Conservation (phyloP, 1,140 invertebrate species). For the Hestina assimilis region DNA sequence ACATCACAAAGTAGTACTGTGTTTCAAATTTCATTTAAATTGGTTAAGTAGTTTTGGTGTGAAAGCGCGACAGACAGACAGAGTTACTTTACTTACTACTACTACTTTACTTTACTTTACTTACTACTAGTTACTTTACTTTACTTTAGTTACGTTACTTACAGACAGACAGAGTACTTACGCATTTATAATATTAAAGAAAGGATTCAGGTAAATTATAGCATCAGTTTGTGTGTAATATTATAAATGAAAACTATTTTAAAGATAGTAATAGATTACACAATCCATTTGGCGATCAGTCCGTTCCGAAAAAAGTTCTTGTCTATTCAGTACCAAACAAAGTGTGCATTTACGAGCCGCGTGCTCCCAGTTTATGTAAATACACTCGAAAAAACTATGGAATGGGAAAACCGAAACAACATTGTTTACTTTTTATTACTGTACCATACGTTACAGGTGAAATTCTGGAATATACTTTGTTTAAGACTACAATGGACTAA, state of each 20-base stretch:
- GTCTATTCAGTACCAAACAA: conserved; percentile 54
- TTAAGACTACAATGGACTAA: not conserved
- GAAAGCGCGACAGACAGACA: too few relatives aligned
- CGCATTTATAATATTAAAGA: too few relatives aligned
- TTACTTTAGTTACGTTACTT: too few relatives aligned
- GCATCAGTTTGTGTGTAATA: too few relatives aligned
- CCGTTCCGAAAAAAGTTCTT: conserved; percentile 27
- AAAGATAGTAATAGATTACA: conserved; percentile 30
- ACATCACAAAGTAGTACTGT: too few relatives aligned
- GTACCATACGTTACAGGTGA: conserved; percentile 38
- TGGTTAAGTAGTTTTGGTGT: too few relatives aligned
- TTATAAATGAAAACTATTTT: not conserved
- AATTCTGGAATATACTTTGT: not conserved
- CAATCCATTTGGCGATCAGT: conserved; percentile 47
- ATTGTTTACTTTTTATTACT: conserved; percentile 54
- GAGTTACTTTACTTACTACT: too few relatives aligned
- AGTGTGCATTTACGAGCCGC: conserved; percentile 53
- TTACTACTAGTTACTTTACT: too few relatives aligned
- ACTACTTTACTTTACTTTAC: too few relatives aligned
- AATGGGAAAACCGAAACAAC: conserved; percentile 47
- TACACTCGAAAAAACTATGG: conserved; percentile 53
- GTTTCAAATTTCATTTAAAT: too few relatives aligned
- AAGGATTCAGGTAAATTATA: too few relatives aligned
- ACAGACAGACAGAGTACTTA: too few relatives aligned
- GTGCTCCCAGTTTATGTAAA: conserved; percentile 58